Conservation (phyloP, 2,888 invertebrate genomes). For the Nephrocerus scutellatus region DNA sequence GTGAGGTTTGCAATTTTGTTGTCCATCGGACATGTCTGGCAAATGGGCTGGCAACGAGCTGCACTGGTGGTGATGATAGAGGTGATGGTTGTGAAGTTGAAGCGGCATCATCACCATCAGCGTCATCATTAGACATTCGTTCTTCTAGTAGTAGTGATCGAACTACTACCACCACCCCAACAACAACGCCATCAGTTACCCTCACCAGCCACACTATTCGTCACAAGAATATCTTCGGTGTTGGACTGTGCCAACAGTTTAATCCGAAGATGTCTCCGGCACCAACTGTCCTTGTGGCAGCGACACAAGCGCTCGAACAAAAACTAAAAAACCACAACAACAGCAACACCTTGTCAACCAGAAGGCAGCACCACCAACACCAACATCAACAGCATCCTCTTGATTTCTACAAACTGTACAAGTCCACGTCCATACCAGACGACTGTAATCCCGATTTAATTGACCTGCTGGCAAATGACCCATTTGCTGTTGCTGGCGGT, state of each 20-base stretch:
- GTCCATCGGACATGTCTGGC: constrained; percentile 64
- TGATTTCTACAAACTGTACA: constrained; percentile 62
- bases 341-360: too few relatives aligned
- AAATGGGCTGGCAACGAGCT: constrained; percentile 51
- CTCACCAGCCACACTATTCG: constrained; percentile 18
- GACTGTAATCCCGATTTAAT: constrained; percentile 49
- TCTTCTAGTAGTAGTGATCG: too few relatives aligned
- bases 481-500: too few relatives aligned
- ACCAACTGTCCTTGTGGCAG: constrained; percentile 55
- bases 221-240: constrained; percentile 52
- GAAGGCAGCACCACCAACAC: too few relatives aligned
- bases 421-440: constrained; percentile 50
- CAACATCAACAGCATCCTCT: constrained; percentile 50
- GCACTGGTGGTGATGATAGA: constrained; percentile 45
- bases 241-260: too few relatives aligned
- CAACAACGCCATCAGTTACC: not conserved
- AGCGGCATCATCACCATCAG: constrained; percentile 9
- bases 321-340: too few relatives aligned
- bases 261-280: constrained; percentile 52
- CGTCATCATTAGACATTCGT: not conserved
- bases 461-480: constrained; percentile 6
- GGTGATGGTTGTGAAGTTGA: constrained; percentile 29
- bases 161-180: not conserved
- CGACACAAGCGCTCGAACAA: constrained; percentile 58
- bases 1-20: constrained; percentile 64